Evolutionary conservation across 2,888 invertebrate species (phyloP).

Genomic region (Acrocyrtus sp.): DNA sequence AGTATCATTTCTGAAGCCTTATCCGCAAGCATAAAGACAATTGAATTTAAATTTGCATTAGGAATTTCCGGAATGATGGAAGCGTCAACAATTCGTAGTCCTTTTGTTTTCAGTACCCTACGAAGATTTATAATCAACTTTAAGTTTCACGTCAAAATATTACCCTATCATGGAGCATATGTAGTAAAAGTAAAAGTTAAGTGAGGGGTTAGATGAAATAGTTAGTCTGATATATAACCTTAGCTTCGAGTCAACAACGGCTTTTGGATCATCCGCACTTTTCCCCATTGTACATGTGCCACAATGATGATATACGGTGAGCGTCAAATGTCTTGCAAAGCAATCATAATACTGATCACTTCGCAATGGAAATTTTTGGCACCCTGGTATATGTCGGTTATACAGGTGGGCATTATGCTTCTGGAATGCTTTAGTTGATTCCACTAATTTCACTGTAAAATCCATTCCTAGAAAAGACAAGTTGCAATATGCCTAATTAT

Average conservation of each 20-base stretch:
- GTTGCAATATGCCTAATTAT: no score
- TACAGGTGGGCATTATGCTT: constrained; percentile 35
- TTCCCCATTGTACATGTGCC: constrained; percentile 48
- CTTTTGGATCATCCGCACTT: constrained; percentile 23
- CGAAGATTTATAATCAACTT: no score
- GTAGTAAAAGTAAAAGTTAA: no score
- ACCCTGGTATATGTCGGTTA: constrained; percentile 44
- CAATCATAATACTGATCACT: constrained; percentile 52
- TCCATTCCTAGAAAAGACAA: no score
- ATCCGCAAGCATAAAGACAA: constrained; percentile 27
- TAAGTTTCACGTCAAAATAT: no score
- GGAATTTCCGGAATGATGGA: constrained; percentile 38
- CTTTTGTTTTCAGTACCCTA: constrained; percentile 12
- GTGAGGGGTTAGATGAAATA: no score
- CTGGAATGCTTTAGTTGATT: constrained; percentile 40
- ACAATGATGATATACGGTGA: constrained; percentile 50
- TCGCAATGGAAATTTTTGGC: constrained; percentile 28
- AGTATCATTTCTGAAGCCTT: constrained; percentile 29
- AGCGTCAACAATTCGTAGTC: constrained; percentile 19
- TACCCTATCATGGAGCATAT: no score
- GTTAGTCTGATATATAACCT: no score
- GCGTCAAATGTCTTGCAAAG: constrained; percentile 33
- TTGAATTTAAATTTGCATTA: constrained; percentile 24
- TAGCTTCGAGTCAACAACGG: constrained; percentile 50
- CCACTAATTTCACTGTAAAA: constrained; percentile 43